Base-by-base conservation (phyloP, 2,888 invertebrate genomes). In the Tolmerus cingulatus region DNA sequence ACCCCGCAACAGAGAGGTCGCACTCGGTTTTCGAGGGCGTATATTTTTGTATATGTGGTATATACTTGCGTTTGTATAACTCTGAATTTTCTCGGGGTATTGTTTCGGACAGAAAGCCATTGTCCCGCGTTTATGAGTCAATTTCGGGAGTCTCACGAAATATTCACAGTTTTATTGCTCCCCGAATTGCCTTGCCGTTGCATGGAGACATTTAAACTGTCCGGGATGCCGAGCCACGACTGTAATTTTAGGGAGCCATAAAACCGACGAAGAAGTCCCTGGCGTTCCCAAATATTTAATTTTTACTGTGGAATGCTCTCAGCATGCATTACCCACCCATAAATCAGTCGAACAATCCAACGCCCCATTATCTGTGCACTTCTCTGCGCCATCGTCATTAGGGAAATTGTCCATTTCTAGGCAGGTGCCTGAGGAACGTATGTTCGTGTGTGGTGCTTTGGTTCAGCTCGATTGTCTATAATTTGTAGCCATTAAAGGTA, bases 401-500 rank as follows among this genome's bases (percentile, higher is more conserved):
- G 43, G 79, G 7, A 79, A 79, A 79, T 79, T 79, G 79, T 46
- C 79, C 79, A 79, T 79, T 79, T 79, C 79, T 79, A 51, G 9
- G 1, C 79, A 27, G 23, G 27, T 66, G 66, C 5, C 23, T 23
- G 7, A 23, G 19, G 43, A 19, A 78, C 78, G 12, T n/a, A 78
- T 43, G 16, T 14, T 14, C 43, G 43, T 46, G n/a, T 37, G 14
- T 16, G n/a, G 16, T 8, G 37, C 40, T n/a, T 16, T 76, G 27
- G 30, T 7, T 34, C 34, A 16, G 30, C 76, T 66, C 23, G 51
- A 27, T 37, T 37, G 51, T 51, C 79, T 79, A 84, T 84, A 85
- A 74, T 85, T 74, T 85, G 74, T 46, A 30, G 57, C 74, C 85
- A 85, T 85, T 85, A 85, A 74, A 27, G 74, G 74, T 85, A 85